phyloP scores from a whole-genome alignment of 2,888 invertebrate genomes.

The Aspidiotus destructor region DNA sequence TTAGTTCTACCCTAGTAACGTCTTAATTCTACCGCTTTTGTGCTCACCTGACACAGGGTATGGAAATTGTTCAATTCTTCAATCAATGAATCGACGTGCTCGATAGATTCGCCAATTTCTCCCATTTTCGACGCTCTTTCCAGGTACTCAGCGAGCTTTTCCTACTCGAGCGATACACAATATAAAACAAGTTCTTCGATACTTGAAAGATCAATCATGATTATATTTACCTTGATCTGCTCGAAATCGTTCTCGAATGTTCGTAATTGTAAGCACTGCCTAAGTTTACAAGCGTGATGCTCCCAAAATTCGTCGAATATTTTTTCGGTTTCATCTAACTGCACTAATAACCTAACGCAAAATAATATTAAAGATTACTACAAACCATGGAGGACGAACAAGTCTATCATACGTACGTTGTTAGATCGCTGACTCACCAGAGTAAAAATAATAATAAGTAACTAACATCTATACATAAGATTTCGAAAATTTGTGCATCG shows the following conservation, averaged over 20 bases:
- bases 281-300: slow-evolving; percentile 77
- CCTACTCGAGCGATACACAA: slow-evolving; percentile 45
- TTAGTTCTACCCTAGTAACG: not conserved
- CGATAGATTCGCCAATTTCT: slow-evolving; percentile 79
- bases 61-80: slow-evolving; percentile 69
- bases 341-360: slow-evolving; percentile 68
- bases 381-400: not conserved
- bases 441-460: not conserved
- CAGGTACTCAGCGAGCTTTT: slow-evolving; percentile 66
- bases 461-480: not conserved
- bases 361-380: not conserved
- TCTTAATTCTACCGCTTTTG: not conserved
- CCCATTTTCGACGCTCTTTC: slow-evolving; percentile 73
- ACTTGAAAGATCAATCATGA: not conserved
- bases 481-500: slow-evolving; percentile 5
- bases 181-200: no score
- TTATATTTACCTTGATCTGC: slow-evolving; percentile 65
- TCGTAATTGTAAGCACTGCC: slow-evolving; percentile 80
- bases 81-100: slow-evolving; percentile 66
- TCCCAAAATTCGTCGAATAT: slow-evolving; percentile 93
- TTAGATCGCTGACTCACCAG: not conserved
- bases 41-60: slow-evolving; percentile 54
- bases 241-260: slow-evolving; percentile 92
- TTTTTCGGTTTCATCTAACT: slow-evolving; percentile 86
- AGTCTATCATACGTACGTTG: not conserved